These are phyloP conservation scores for Anagrus nilaparvatae DNA, from an alignment of 1,140 invertebrate genomes.

Conservation along the genomic window DNA sequence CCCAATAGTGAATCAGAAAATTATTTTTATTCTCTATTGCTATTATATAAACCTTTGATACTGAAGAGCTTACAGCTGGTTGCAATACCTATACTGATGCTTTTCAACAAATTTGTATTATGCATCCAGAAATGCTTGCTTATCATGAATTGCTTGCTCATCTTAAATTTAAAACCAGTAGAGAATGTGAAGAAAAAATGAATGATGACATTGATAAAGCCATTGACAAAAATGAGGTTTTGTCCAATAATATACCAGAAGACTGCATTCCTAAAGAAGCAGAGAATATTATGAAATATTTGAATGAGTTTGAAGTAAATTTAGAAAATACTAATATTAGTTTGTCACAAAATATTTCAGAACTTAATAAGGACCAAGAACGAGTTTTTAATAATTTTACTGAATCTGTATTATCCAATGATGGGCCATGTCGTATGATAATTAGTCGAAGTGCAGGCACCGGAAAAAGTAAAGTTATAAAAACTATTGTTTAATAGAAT, in stretches of 20 bases:
- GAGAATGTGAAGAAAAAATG: conserved; percentile 6
- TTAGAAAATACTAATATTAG: conserved; percentile 14
- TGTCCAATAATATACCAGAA: background rate
- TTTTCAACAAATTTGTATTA: conserved; percentile 17
- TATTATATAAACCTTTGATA: conserved; percentile 24
- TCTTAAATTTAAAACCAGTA: conserved; percentile 4
- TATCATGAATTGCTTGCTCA: conserved; percentile 10
- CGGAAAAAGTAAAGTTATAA: conserved; percentile 20
- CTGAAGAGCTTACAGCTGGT: conserved; percentile 14
- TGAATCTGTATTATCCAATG: conserved; percentile 2
- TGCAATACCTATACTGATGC: conserved; percentile 20
- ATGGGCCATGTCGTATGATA: conserved; percentile 11
- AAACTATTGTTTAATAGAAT: conserved; percentile 15
- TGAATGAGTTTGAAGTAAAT: conserved; percentile 16
- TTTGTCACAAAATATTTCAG: conserved; percentile 5
- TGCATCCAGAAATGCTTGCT: background rate
- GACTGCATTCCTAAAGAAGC: conserved; percentile 15
- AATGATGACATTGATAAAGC: conserved; percentile 12
- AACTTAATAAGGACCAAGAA: conserved; percentile 24
- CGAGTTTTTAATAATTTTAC: conserved; percentile 20
- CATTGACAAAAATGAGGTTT: background rate
- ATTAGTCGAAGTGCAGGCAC: conserved; percentile 19
- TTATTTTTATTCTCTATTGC: conserved; percentile 22
- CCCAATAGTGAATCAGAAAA: conserved; percentile 19
- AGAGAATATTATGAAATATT: conserved; percentile 20